phyloP scores from a whole-genome alignment of 1,140 invertebrate genomes.

The Schlechtendalia chinensis region DNA sequence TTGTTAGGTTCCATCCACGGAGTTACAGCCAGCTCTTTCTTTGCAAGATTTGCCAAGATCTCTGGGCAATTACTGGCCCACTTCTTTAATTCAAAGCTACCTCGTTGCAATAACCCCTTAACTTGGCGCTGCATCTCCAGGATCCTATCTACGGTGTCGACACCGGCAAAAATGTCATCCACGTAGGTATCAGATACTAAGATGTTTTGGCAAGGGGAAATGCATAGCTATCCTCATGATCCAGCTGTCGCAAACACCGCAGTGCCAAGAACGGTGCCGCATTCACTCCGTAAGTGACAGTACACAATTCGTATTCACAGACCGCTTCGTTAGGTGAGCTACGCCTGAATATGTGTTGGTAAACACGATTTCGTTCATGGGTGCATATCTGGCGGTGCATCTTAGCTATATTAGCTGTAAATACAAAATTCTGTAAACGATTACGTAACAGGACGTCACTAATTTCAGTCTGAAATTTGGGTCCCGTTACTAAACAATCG shows the following conservation, averaged over 20 bases:
- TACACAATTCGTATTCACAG: background rate
- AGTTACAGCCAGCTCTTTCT: background rate
- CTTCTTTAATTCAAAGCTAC: too few relatives aligned
- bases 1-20: background rate
- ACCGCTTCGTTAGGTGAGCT: background rate
- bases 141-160: background rate
- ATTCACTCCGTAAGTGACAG: slow-evolving; percentile 55
- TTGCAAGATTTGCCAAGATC: background rate
- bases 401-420: slow-evolving; percentile 3
- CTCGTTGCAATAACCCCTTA: background rate
- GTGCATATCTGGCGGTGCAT: slow-evolving; percentile 25
- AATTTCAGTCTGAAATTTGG: slow-evolving; percentile 53
- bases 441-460: too few relatives aligned
- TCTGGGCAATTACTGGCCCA: background rate
- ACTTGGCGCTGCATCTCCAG: background rate
- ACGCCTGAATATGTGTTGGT: background rate
- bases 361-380: background rate
- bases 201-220: background rate
- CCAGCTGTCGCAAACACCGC: slow-evolving; percentile 46
- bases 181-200: slow-evolving; percentile 2
- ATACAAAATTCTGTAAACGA: slow-evolving; percentile 42
- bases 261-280: slow-evolving; percentile 55
- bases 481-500: slow-evolving; percentile 54
- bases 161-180: slow-evolving; percentile 30
- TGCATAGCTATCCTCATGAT: background rate